Evolutionary conservation across 2,888 invertebrate species (phyloP).

Genomic region (Ernsta delagoae): DNA sequence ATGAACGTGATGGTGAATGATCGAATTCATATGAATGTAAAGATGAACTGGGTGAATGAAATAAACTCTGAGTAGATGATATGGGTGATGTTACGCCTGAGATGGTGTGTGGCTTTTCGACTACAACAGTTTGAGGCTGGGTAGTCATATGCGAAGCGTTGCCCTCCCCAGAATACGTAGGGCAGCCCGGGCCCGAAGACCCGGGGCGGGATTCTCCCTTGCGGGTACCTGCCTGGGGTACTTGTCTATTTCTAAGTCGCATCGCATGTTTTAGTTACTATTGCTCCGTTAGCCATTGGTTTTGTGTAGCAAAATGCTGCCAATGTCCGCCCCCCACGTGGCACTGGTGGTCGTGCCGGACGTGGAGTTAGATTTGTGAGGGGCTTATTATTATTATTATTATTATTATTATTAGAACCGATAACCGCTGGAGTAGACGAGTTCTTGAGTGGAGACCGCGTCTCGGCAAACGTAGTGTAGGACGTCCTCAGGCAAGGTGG

Average conservation of each 20-base stretch:
- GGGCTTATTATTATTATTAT: slow-evolving; percentile 3
- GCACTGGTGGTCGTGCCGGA: slow-evolving; percentile 9
- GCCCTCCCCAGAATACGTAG: slow-evolving; percentile 31
- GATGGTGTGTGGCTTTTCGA: not conserved
- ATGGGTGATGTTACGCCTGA: not conserved
- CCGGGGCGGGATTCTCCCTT: slow-evolving; percentile 28
- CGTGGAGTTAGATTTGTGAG: not conserved
- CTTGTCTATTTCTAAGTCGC: slow-evolving; percentile 19
- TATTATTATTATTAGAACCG: not conserved
- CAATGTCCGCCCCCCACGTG: slow-evolving; percentile 16
- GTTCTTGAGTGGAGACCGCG: no score
- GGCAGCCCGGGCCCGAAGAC: slow-evolving; percentile 13
- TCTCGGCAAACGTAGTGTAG: no score
- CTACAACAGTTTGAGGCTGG: slow-evolving; percentile 6
- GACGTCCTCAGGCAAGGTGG: no score
- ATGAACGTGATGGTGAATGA: not conserved
- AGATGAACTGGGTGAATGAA: slow-evolving; percentile 13
- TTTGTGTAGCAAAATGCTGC: not conserved
- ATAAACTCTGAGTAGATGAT: slow-evolving; percentile 11
- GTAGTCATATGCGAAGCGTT: slow-evolving; percentile 20
- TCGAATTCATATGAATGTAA: slow-evolving; percentile 7
- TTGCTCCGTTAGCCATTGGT: slow-evolving; percentile 7
- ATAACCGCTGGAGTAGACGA: no score
- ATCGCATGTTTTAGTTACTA: slow-evolving; percentile 16
- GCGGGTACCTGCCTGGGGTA: slow-evolving; percentile 33